Percentiles rank a stretch among this genome's conserved stretches.
Evolutionary conservation across 2,797 vertebrate species (phyloP).

Genomic region (Ispidina picta): DNA sequence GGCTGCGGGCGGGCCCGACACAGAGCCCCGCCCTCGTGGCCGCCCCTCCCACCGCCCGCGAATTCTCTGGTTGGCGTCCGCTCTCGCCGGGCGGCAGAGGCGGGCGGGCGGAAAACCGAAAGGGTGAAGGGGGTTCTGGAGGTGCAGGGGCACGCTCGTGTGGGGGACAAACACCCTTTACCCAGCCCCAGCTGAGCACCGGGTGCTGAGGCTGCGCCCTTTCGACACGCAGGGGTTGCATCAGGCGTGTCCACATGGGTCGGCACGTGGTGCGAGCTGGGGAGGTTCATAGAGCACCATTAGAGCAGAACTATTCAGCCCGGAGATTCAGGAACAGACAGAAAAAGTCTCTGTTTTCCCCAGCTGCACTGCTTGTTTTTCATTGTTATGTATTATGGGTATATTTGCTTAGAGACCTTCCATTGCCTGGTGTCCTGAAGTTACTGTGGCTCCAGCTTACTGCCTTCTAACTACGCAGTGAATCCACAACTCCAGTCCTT

Average conservation of each 20-base stretch:
- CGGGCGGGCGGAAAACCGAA: not conserved
- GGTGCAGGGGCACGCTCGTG: rapidly evolving
- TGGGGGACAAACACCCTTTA: not conserved
- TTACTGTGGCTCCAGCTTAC: rapidly evolving
- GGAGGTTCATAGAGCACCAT: rapidly evolving
- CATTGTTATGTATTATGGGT: rapidly evolving
- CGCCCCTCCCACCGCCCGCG: not conserved
- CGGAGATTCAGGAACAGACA: not conserved
- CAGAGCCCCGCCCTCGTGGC: not conserved
- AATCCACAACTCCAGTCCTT: not conserved
- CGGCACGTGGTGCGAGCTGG: rapidly evolving
- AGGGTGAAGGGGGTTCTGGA: rapidly evolving
- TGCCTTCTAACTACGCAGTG: not conserved
- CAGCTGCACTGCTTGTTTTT: not conserved
- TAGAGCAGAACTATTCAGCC: not conserved
- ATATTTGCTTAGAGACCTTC: not conserved
- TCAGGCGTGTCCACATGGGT: rapidly evolving
- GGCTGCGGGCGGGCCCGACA: slow-evolving; percentile 15
- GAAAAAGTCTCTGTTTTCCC: not conserved
- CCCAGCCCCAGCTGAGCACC: not conserved
- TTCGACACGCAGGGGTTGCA: rapidly evolving
- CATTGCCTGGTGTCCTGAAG: not conserved
- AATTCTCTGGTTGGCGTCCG: not conserved
- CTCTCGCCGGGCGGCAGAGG: rapidly evolving
- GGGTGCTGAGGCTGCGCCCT: not conserved